Conservation (phyloP, 1,140 invertebrate genomes). For the Penaeus japonicus region DNA sequence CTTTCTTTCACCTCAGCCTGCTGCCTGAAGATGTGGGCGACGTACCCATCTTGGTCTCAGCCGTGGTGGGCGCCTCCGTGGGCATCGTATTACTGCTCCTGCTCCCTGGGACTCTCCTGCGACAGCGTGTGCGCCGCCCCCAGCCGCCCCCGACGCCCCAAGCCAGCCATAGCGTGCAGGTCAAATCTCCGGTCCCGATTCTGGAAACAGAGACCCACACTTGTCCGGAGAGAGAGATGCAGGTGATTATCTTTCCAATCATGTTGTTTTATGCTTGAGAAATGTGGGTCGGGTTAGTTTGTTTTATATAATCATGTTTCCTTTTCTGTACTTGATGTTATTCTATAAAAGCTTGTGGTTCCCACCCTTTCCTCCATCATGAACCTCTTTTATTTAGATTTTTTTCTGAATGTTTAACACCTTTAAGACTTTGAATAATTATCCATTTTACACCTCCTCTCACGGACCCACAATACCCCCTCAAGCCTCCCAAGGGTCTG, state of each 20-base stretch:
- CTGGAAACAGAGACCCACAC: neutral
- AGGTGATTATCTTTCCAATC: neutral
- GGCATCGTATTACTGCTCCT: slow-evolving; percentile 23
- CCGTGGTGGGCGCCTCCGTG: slow-evolving; percentile 22
- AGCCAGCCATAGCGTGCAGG: neutral
- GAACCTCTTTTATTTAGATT: no score
- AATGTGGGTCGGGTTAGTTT: no score
- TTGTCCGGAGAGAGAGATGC: slow-evolving; percentile 29
- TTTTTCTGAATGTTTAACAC: no score
- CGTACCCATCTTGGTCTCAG: slow-evolving; percentile 14
- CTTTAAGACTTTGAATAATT: no score
- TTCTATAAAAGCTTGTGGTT: no score
- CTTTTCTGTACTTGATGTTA: no score
- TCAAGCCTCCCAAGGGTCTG: no score
- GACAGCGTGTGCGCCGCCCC: slow-evolving; percentile 2
- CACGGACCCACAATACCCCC: no score
- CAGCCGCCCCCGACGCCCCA: neutral
- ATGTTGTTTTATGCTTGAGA: no score
- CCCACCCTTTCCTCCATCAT: no score
- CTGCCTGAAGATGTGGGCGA: neutral
- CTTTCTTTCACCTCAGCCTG: neutral
- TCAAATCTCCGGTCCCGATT: neutral
- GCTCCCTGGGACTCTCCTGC: neutral
- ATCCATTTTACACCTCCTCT: no score
- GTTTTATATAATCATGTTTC: no score